Evolutionary conservation across 2,797 vertebrate genomes (phyloP).

Genomic region (Nannoperca australis): DNA sequence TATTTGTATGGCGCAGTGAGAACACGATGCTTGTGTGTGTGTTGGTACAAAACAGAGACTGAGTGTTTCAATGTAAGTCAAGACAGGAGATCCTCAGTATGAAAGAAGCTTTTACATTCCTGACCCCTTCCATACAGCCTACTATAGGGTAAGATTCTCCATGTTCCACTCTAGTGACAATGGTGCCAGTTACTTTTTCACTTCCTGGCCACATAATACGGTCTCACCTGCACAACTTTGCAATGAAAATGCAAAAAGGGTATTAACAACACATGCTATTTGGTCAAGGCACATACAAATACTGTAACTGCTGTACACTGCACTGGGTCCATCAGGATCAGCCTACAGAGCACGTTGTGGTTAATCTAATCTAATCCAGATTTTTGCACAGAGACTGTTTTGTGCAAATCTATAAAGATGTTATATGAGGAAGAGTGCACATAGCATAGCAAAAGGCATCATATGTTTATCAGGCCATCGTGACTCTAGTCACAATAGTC

Average conservation of each 20-base stretch:
- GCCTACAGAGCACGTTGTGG: not conserved
- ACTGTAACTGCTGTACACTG: not conserved
- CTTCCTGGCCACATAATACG: slow-evolving; percentile 29
- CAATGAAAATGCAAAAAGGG: slow-evolving; percentile 19
- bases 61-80: slow-evolving; percentile 58
- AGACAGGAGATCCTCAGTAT: slow-evolving; percentile 72
- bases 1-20: slow-evolving; percentile 46
- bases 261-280: slow-evolving; percentile 9
- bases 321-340: not conserved
- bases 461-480: slow-evolving; percentile 14
- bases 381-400: not conserved
- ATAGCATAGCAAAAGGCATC: not conserved
- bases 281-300: not conserved
- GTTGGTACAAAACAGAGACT: slow-evolving; percentile 56
- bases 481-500: slow-evolving; percentile 3
- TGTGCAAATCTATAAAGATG: not conserved
- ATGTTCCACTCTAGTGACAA: slow-evolving; percentile 12
- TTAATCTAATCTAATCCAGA: slow-evolving; percentile 9
- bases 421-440: not conserved
- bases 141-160: slow-evolving; percentile 35
- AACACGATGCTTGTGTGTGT: slow-evolving; percentile 23
- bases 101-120: slow-evolving; percentile 73
- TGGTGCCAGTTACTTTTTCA: slow-evolving; percentile 14
- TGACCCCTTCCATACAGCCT: slow-evolving; percentile 16
- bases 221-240: slow-evolving; percentile 29